Evolutionary conservation across 1,140 invertebrate genomes (phyloP).

Genomic region (Sitobion miscanthi): DNA sequence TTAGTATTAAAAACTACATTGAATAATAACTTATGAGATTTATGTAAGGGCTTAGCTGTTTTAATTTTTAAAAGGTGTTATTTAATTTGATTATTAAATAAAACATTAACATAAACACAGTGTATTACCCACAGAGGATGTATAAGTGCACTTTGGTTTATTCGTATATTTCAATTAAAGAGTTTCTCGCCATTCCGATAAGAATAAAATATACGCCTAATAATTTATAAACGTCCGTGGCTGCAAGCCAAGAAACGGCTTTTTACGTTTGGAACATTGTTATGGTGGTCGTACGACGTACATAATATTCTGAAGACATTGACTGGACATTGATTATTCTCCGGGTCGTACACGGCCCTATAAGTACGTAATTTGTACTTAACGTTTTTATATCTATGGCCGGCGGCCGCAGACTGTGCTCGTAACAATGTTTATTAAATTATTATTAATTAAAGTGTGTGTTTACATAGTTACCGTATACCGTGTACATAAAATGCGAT

Average conservation of each 20-base stretch:
- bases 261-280: slow-evolving; percentile 8
- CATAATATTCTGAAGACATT: not conserved
- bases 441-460: not conserved
- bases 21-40: not conserved
- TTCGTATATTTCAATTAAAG: slow-evolving; percentile 46
- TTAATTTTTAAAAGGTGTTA: not conserved
- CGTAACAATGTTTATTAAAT: not conserved
- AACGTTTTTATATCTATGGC: not conserved
- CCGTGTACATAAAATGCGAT: not conserved
- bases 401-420: not conserved
- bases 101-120: slow-evolving; percentile 19
- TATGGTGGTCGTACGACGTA: not conserved
- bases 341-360: not conserved
- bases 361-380: slow-evolving; percentile 24
- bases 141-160: slow-evolving; percentile 32
- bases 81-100: slow-evolving; percentile 28
- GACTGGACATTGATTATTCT: slow-evolving; percentile 31
- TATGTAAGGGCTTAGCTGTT: not conserved
- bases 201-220: slow-evolving; percentile 31
- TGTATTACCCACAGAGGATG: not conserved
- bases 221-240: slow-evolving; percentile 34
- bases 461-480: not conserved
- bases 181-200: not conserved
- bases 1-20: slow-evolving; percentile 11
- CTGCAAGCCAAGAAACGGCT: slow-evolving; percentile 38